Base-by-base conservation (phyloP, 2,113 vertebrate species). In the Gasterosteus nipponicus region DNA sequence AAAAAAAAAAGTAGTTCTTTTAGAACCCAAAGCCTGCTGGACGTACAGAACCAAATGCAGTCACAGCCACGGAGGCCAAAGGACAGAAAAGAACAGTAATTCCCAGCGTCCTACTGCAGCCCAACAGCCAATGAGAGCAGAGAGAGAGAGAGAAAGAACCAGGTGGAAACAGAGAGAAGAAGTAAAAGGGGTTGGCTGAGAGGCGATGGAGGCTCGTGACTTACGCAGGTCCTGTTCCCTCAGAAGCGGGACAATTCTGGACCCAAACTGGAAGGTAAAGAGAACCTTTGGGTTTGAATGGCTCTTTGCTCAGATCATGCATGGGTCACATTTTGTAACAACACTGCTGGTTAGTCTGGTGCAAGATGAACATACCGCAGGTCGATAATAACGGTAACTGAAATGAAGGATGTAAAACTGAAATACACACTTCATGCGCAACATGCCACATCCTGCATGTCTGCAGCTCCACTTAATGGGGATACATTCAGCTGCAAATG, bases 181-280 rank as follows among this genome's bases (percentile, higher is more conserved):
- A 76, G 84, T 56, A 65, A 77, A 82, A 65, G 74, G 78, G 87
- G 86, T 76, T 86, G 86, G 89, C 85, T 92, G 84, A 89, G 79
- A 87, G 86, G 79, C 68, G 68, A 87, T 91, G 90, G 74, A 92
- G 81, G 82, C 84, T 90, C 67, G 89, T 92, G 94, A 99, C 97
- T 98, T 98, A 98, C 98, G 96, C 91, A 89, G 94, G 91, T 94
- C 93, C 92, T 93, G 93, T 94, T 94, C 94, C 94, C 92, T 98
- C 97, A 98, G 94, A 99, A 96, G 92, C 95, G 95, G 94, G 97
- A 98, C 95, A 98, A 96, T 94, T 98, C 97, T 95, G 95, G 95
- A 94, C 96, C 95, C 82, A 96, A 91, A 93, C 98, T 99, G 97
- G 92, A 98, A 98, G 94, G 96, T 94, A 97, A 97, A 98, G 87